A percentile compares a stretch with the other conserved stretches of the same genome.
Conservation (phyloP, 2,113 vertebrate species). For the Trematocara variabile region DNA sequence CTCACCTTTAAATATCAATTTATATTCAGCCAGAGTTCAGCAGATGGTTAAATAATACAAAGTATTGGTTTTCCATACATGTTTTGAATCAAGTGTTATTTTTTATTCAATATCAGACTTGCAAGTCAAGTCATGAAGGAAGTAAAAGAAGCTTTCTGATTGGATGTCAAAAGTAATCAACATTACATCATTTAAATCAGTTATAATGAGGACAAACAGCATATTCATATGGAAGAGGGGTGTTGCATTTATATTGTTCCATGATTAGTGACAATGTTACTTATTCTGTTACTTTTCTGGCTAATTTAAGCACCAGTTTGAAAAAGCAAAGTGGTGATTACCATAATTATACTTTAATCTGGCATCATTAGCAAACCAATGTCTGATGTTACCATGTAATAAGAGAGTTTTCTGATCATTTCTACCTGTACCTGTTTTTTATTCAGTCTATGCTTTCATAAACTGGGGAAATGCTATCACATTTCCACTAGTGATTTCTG, state of each 20-base stretch:
- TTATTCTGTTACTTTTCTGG: too few species aligned
- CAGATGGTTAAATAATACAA: neutral
- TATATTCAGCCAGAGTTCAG: constrained; percentile 41
- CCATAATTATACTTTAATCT: neutral
- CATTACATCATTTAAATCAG: neutral
- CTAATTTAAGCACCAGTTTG: neutral
- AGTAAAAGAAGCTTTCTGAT: neutral
- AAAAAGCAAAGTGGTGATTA: neutral
- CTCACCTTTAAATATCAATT: constrained; percentile 40
- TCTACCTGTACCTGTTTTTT: neutral
- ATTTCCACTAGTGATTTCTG: neutral
- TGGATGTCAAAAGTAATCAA: neutral
- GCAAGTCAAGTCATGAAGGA: neutral
- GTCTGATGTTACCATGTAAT: neutral
- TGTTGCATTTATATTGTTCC: neutral
- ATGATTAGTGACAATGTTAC: neutral
- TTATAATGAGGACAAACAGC: neutral
- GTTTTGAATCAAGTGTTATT: neutral
- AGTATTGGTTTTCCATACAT: neutral
- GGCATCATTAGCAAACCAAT: neutral
- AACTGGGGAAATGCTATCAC: neutral
- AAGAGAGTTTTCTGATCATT: neutral
- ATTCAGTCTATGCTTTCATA: neutral
- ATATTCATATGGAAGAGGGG: neutral
- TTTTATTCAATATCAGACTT: neutral